Evolutionary conservation across 2,797 vertebrate genomes (phyloP), one percentile per base, ranked within the genome.

Genomic region (Myotis pilosus): DNA sequence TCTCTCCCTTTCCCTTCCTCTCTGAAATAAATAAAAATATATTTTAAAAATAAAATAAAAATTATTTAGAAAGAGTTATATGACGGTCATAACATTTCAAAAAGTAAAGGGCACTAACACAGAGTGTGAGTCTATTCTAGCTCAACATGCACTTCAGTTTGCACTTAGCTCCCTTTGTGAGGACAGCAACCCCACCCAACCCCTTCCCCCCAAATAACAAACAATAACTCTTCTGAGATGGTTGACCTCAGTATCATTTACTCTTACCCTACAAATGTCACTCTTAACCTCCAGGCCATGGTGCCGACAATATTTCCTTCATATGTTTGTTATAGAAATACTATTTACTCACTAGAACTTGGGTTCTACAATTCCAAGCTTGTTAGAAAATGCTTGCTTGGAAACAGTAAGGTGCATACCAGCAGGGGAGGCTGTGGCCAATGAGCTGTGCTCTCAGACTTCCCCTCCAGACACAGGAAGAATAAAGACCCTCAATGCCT

Each of bases 221-320:
- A 8, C 38, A 25, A 12, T 5, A 25, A 10, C 10, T 72, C 83
- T 87, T 38, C 74, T 16, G 22, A 3, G 7, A 33, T 12, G 47
- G 60, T 1, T 2, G 5, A 2, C 4, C 53, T 36, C 10, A 0
- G 9, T 4, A 28, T 60, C 25, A 60, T n/a, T 51, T 17, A 17
- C 74, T 44, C 23, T 53, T 10, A 53, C 66, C 74, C 36, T 19
- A 0, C 17, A 38, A 55, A 36, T 66, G 69, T 38, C 64, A 60
- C 28, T 11, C 60, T 91, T 68, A 47, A 33, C 79, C 79, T 33
- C 38, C 5, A 38, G 64, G 60, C n/a, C 17, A 13, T 5, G 9
- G 7, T 0, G 1, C 13, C 0, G 0, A 11, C 15, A 23, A 11
- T 4, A 30, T 28, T 15, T 11, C 44, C 44, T 78, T 62, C 51